These are phyloP conservation scores for Drosophila gaucha DNA, from an alignment of 2,888 invertebrate species.

Conservation along the genomic window DNA sequence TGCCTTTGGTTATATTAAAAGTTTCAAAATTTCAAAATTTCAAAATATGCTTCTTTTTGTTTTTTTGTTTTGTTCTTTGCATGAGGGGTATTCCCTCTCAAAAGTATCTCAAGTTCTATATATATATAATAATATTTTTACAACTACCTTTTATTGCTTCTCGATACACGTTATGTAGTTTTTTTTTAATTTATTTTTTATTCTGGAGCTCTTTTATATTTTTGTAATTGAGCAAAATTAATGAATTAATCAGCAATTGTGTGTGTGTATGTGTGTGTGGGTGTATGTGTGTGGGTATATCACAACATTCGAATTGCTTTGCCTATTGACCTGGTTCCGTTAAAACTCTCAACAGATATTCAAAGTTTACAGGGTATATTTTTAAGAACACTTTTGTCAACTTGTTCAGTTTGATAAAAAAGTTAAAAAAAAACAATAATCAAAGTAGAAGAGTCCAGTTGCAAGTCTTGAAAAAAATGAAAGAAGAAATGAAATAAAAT, in stretches of 20 bases:
- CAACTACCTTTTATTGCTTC: slow-evolving; percentile 85
- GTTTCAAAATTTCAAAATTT: slow-evolving; percentile 44
- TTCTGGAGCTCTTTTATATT: slow-evolving; percentile 68
- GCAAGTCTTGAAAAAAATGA: slow-evolving; percentile 2
- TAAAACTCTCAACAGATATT: slow-evolving; percentile 28
- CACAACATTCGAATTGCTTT: slow-evolving; percentile 74
- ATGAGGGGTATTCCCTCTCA: slow-evolving; percentile 16
- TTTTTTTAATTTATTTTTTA: slow-evolving; percentile 42
- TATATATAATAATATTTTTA: slow-evolving; percentile 47
- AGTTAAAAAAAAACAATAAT: background rate
- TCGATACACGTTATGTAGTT: slow-evolving; percentile 83
- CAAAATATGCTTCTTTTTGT: no score
- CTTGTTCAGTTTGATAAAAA: slow-evolving; percentile 4
- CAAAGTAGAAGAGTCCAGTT: slow-evolving; percentile 6
- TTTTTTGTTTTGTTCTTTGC: no score
- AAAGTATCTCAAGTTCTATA: slow-evolving; percentile 41
- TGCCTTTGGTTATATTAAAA: slow-evolving; percentile 41
- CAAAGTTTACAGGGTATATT: slow-evolving; percentile 12
- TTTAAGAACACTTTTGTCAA: slow-evolving; percentile 16
- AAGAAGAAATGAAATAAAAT: slow-evolving; percentile 31
- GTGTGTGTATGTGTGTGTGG: slow-evolving; percentile 26
- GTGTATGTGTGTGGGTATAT: slow-evolving; percentile 54
- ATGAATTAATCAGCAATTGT: slow-evolving; percentile 59
- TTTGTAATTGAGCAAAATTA: slow-evolving; percentile 80
- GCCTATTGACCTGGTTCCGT: slow-evolving; percentile 41